These are phyloP conservation scores for Dorcus hopei DNA, from an alignment of 2,888 invertebrate genomes.

Conservation along the genomic window DNA sequence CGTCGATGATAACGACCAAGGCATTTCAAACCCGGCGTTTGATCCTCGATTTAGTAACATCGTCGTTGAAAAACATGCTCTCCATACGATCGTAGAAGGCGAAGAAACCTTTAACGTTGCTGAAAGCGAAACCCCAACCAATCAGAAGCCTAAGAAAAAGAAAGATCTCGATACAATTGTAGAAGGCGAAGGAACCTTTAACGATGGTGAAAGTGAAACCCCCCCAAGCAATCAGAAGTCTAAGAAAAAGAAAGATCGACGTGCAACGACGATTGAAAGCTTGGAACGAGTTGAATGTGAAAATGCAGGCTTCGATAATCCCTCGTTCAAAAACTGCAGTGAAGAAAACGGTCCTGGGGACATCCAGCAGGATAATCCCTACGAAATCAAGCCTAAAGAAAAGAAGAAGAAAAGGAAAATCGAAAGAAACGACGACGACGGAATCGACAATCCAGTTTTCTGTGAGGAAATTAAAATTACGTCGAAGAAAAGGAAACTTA, in stretches of 20 bases:
- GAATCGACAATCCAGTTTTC: no score
- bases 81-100: constrained; percentile 36
- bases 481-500: constrained; percentile 20
- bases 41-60: constrained; percentile 29
- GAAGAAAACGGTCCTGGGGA: no score
- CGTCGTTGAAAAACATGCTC: constrained; percentile 29
- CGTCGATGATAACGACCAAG: constrained; percentile 14
- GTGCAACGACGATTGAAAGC: no score
- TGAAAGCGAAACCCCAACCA: not conserved
- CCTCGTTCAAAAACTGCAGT: no score
- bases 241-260: no score
- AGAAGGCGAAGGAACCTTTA: constrained; percentile 4
- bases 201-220: constrained; percentile 16
- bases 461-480: not conserved
- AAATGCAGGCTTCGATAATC: no score
- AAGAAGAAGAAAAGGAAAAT: constrained; percentile 16
- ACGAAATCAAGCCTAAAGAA: constrained; percentile 6
- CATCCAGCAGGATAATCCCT: no score
- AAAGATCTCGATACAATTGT: no score
- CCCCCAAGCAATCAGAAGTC: not conserved
- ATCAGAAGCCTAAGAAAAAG: not conserved
- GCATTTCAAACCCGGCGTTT: constrained; percentile 38
- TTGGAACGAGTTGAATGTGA: no score
- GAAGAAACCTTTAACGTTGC: constrained; percentile 21
- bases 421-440: no score